phyloP scores from a whole-genome alignment of 1,140 invertebrate genomes.

The Leptinotarsa texana region DNA sequence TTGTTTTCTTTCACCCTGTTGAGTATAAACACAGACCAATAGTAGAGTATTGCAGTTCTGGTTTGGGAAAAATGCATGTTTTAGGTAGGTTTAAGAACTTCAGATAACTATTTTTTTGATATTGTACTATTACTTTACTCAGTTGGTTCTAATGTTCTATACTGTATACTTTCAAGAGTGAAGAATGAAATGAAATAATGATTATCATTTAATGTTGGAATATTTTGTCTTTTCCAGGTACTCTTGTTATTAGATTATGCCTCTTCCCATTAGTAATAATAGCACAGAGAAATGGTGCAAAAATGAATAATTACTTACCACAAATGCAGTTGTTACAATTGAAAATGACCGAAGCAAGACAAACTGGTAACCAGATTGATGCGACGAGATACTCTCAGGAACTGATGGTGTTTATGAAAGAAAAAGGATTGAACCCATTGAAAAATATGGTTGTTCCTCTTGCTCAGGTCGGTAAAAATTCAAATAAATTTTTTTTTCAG shows the following conservation, averaged over 20 bases:
- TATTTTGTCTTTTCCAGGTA: slow-evolving; percentile 62
- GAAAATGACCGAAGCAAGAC: slow-evolving; percentile 82
- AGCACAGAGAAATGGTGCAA: slow-evolving; percentile 75
- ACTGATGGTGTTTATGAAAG: slow-evolving; percentile 78
- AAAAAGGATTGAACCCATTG: slow-evolving; percentile 78
- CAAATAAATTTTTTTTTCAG: neutral
- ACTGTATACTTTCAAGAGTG: too few relatives aligned
- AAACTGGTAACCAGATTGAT: slow-evolving; percentile 78
- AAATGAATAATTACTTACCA: slow-evolving; percentile 82
- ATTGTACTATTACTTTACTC: too few relatives aligned
- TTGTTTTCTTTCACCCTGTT: too few relatives aligned
- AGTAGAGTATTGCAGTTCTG: too few relatives aligned
- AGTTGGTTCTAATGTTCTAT: too few relatives aligned
- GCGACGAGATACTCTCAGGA: slow-evolving; percentile 73
- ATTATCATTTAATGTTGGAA: neutral
- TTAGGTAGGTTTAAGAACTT: too few relatives aligned
- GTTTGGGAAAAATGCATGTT: too few relatives aligned
- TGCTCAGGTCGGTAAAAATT: slow-evolving; percentile 65
- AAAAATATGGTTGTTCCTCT: slow-evolving; percentile 81
- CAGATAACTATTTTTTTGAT: too few relatives aligned
- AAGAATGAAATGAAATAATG: too few relatives aligned
- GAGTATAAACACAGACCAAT: too few relatives aligned
- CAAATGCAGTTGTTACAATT: slow-evolving; percentile 76
- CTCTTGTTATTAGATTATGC: slow-evolving; percentile 69
- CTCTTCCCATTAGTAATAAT: slow-evolving; percentile 85